Evolutionary conservation across 2,888 invertebrate genomes (phyloP).

Genomic region (Glyphotaelius pellucidus): DNA sequence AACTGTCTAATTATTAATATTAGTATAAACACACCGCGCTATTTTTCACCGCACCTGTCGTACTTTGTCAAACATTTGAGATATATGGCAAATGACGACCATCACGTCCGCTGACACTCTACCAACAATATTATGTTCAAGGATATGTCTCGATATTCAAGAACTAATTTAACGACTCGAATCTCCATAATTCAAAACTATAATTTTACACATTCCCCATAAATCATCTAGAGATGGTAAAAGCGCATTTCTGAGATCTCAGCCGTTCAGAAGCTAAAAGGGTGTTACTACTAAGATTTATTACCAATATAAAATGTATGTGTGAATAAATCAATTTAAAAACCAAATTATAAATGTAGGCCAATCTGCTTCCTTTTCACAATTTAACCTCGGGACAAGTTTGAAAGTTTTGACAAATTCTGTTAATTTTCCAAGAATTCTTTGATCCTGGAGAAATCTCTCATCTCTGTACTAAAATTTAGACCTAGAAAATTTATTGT

Average conservation of each 20-base stretch:
- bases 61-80: neutral
- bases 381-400: neutral
- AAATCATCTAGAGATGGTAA: neutral
- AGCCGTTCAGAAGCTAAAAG: too few species aligned
- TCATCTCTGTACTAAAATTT: neutral
- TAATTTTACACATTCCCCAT: neutral
- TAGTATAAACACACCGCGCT: neutral
- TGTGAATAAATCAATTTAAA: neutral
- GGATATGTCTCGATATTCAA: neutral
- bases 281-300: neutral
- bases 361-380: neutral
- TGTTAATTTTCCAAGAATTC: neutral
- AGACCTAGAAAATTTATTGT: neutral
- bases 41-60: neutral
- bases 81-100: neutral
- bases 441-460: neutral
- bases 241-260: neutral
- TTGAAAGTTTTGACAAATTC: neutral
- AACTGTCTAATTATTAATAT: neutral
- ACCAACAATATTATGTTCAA: slow-evolving; percentile 1
- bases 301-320: neutral
- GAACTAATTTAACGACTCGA: neutral
- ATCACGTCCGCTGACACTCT: neutral
- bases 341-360: neutral
- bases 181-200: neutral